Conservation (phyloP, 2,888 invertebrate species). For the Malthinus seriepunctatus region DNA sequence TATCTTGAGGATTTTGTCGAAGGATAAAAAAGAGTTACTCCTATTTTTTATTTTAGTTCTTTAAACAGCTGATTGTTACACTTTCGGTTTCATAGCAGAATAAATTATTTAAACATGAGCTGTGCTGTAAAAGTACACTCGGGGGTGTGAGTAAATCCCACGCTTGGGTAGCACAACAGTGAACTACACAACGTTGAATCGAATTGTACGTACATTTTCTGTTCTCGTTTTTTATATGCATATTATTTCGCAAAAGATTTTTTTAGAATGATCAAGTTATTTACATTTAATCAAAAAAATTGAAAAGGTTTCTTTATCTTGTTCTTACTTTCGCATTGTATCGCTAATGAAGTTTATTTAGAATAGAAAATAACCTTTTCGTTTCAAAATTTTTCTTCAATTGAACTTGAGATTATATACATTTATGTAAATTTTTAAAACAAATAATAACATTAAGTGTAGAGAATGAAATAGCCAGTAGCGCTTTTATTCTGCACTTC, state of each 20-base stretch:
- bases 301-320: neutral
- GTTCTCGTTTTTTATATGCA: slow-evolving; percentile 10
- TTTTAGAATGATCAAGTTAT: slow-evolving; percentile 3
- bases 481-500: slow-evolving; percentile 23
- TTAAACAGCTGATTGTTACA: slow-evolving; percentile 47
- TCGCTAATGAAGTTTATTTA: too few species aligned
- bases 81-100: slow-evolving; percentile 52
- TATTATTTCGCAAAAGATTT: slow-evolving; percentile 6
- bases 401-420: too few species aligned
- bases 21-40: neutral
- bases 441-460: slow-evolving; percentile 3
- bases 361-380: too few species aligned
- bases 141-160: slow-evolving; percentile 48
- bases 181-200: slow-evolving; percentile 32
- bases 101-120: slow-evolving; percentile 54
- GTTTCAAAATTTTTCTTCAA: too few species aligned
- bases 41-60: neutral
- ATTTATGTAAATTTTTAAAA: slow-evolving; percentile 3
- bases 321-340: too few species aligned
- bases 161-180: slow-evolving; percentile 37
- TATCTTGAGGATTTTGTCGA: too few species aligned
- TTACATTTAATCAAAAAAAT: slow-evolving; percentile 2
- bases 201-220: slow-evolving; percentile 28
- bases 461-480: slow-evolving; percentile 3
- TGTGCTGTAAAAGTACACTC: slow-evolving; percentile 51